Evolutionary conservation across 2,113 vertebrate genomes (phyloP).

Genomic region (Ciconia stormi): DNA sequence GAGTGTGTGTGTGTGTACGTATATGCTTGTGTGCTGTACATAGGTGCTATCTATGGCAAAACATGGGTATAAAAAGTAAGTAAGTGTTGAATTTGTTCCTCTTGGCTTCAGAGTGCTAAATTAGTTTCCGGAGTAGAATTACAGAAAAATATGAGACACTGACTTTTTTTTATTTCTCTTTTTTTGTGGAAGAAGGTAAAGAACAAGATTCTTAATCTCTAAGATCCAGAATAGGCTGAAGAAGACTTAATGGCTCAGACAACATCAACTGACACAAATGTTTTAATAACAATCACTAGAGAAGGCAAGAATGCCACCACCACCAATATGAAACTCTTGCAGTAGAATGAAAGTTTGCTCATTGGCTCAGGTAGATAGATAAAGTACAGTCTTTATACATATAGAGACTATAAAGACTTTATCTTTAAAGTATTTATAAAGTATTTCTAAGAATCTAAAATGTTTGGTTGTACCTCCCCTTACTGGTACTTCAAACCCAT

Average conservation of each 20-base stretch:
- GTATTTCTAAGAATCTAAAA: background rate
- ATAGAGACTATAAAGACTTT: too few relatives aligned
- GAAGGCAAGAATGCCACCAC: fast-evolving
- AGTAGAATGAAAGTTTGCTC: background rate
- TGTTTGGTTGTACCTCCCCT: background rate
- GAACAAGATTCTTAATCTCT: background rate
- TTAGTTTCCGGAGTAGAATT: background rate
- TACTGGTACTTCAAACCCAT: background rate
- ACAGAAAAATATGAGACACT: background rate
- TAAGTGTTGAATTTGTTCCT: background rate
- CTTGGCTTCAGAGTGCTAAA: background rate
- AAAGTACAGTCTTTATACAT: background rate
- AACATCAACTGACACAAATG: background rate
- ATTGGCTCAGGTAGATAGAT: background rate
- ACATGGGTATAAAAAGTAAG: background rate
- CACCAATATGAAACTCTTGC: background rate
- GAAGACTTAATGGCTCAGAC: background rate
- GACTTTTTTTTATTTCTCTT: background rate
- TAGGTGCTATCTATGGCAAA: background rate
- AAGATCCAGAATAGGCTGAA: background rate
- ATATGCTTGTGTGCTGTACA: background rate
- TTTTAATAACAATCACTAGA: background rate
- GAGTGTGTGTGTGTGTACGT: background rate
- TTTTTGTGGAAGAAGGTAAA: background rate
- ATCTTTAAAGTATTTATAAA: background rate